These are phyloP conservation scores for Microctonus aethiopoides DNA, from an alignment of 2,888 invertebrate species.

Conservation along the genomic window DNA sequence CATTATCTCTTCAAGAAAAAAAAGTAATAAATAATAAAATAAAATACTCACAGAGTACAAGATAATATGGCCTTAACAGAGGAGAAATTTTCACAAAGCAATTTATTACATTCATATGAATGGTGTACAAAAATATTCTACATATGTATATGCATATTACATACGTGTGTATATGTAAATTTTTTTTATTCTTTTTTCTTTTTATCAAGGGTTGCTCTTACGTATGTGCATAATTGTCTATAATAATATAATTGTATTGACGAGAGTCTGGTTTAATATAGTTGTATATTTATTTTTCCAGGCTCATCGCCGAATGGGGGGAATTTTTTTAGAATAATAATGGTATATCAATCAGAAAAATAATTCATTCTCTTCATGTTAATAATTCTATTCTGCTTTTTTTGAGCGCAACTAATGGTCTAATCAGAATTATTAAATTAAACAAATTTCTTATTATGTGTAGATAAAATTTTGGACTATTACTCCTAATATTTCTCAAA, in stretches of 20 bases:
- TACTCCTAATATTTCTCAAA: not conserved
- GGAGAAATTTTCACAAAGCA: not conserved
- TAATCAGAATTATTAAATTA: too few species aligned
- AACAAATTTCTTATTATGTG: too few species aligned
- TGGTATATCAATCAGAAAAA: not conserved
- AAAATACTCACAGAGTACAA: slow-evolving; percentile 31
- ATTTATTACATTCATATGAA: not conserved
- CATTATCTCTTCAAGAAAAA: slow-evolving; percentile 2
- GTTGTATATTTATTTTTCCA: not conserved
- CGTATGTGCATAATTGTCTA: slow-evolving; percentile 6
- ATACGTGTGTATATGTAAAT: not conserved
- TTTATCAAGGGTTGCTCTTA: not conserved
- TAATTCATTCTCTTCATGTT: not conserved
- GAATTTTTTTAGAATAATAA: not conserved
- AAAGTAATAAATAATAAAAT: not conserved
- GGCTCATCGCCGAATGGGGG: not conserved
- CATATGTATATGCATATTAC: not conserved
- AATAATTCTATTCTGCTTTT: not conserved
- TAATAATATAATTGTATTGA: not conserved
- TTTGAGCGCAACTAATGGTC: not conserved
- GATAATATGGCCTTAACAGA: slow-evolving; percentile 30
- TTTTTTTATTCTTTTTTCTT: not conserved
- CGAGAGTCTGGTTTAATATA: not conserved
- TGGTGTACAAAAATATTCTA: slow-evolving; percentile 16
- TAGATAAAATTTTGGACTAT: too few species aligned